Conservation (phyloP, 2,113 vertebrate genomes). For the Thomomys bottae region DNA sequence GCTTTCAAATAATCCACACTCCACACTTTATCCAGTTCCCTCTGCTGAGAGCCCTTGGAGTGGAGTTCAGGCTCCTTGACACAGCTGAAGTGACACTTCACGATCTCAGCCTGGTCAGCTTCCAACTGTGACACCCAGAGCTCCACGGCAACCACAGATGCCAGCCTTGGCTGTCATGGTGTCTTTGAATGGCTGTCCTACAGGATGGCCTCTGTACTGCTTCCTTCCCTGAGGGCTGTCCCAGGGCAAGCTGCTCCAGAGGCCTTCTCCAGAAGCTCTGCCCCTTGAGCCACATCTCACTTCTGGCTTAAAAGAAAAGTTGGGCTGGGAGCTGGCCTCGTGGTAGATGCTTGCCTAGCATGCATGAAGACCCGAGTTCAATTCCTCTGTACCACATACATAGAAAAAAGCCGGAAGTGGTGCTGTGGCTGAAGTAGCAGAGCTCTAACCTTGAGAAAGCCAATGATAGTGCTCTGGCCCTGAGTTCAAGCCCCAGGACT, state of each 20-base stretch:
- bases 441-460: too few relatives aligned
- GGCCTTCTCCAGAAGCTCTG: background rate
- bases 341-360: too few relatives aligned
- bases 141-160: background rate
- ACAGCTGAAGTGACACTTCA: background rate
- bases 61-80: background rate
- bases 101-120: background rate
- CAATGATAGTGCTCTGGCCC: too few relatives aligned
- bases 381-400: too few relatives aligned
- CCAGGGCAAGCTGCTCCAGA: too few relatives aligned
- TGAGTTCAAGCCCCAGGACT: too few relatives aligned
- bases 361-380: too few relatives aligned
- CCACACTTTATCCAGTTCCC: background rate
- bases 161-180: background rate
- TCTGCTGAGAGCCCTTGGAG: background rate
- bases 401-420: too few relatives aligned
- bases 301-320: too few relatives aligned
- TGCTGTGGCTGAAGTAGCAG: too few relatives aligned
- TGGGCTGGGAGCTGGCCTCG: too few relatives aligned
- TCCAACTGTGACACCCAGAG: background rate
- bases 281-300: too few relatives aligned
- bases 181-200: background rate
- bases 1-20: background rate
- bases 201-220: accelerated
- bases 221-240: background rate